Evolutionary conservation across 2,797 vertebrate species (phyloP), one percentile per base, ranked within the genome.

Genomic region (Cirrhinus mrigala): DNA sequence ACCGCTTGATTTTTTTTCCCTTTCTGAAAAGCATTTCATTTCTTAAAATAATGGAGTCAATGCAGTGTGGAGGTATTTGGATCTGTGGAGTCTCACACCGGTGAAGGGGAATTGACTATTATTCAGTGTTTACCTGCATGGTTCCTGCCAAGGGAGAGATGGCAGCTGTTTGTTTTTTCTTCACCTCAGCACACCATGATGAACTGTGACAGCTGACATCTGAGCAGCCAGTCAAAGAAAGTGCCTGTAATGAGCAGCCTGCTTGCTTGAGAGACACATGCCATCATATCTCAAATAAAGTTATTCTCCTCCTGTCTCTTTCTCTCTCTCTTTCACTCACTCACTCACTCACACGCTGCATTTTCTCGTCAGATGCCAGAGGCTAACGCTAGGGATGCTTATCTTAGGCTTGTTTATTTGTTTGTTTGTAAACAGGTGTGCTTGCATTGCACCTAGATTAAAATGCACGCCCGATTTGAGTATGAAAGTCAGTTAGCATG

Each of bases 151-250:
- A 87, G 91, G 91, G 91, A 89, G 89, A 90, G 83, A 89, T 90
- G 92, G 91, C 93, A 94, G 92, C 91, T 94, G 91, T 92, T 93
- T 93, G 89, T 93, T 92, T 92, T 91, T 88, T 88, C 89, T 88
- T 91, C 88, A 92, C 91, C 91, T 93, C 87, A 89, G 84, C 90
- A 90, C 81, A 87, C 70, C 90, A 88, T 93, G 93, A 94, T 94
- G 93, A 93, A 93, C 92, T 88, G 90, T 95, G 94, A 94, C 94
- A 95, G 92, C 91, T 94, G 92, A 94, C 89, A 92, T 92, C 92
- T 92, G 90, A 93, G 92, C 89, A 94, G 93, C 88, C 93, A 93
- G 93, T 95, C 92, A 94, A 88, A 94, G 92, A 93, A 93, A 93
- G 79, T 92, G 89, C 88, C 91, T 91, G 88, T 94, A 95, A 95